Evolutionary conservation across 1,140 invertebrate species (phyloP).

Genomic region (Bombus breviceps): DNA sequence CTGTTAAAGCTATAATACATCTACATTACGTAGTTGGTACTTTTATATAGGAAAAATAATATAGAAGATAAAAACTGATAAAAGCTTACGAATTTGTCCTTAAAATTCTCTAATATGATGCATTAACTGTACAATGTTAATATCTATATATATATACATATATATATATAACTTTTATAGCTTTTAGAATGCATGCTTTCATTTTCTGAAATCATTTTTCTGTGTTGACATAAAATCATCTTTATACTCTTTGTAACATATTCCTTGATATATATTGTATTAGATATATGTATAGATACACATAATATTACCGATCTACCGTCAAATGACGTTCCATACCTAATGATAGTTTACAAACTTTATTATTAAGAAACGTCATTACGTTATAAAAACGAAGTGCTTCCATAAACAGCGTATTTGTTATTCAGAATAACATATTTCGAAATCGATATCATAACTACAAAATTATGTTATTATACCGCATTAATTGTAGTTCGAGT

Average conservation of each 20-base stretch:
- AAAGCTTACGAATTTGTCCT: neutral
- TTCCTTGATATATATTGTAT: neutral
- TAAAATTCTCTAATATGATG: neutral
- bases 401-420: neutral
- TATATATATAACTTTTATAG: neutral
- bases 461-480: neutral
- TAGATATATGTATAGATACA: neutral
- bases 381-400: neutral
- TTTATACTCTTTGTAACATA: neutral
- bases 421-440: neutral
- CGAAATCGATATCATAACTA: neutral
- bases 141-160: neutral
- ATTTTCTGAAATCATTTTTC: neutral
- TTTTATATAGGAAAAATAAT: neutral
- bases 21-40: neutral
- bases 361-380: neutral
- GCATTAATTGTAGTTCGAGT: too few species aligned
- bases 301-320: constrained; percentile 17
- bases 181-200: neutral
- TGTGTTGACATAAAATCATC: neutral
- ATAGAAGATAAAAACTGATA: neutral
- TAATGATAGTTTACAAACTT: constrained; percentile 7
- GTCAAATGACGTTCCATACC: neutral
- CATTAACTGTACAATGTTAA: neutral
- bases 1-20: neutral